Conservation (phyloP, 2,113 vertebrate species). For the Nothobranchius kuhntae region DNA sequence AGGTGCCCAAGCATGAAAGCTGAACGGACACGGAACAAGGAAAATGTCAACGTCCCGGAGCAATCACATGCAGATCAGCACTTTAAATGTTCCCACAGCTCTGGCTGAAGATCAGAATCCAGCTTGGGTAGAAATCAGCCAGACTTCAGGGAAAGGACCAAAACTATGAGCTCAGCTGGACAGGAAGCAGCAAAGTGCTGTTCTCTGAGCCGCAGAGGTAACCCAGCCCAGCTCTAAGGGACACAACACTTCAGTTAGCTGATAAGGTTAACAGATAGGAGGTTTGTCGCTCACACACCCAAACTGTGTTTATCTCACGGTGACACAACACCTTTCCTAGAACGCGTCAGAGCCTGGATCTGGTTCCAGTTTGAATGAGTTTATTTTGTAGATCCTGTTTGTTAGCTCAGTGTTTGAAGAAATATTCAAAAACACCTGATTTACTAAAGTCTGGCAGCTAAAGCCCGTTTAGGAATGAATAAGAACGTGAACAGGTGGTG, state of each 20-base stretch:
- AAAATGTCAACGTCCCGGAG: background rate
- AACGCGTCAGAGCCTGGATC: slow-evolving; percentile 2
- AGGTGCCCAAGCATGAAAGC: slow-evolving; percentile 13
- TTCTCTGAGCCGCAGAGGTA: background rate
- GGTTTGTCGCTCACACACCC: slow-evolving; percentile 11
- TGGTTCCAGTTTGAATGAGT: no score
- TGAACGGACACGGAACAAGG: background rate
- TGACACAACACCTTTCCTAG: slow-evolving; percentile 23
- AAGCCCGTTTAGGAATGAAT: background rate
- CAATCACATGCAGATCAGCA: background rate
- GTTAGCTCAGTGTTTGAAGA: no score
- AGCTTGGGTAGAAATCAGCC: no score
- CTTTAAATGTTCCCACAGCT: background rate
- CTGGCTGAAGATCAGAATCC: no score
- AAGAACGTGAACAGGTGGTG: background rate
- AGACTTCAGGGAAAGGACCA: no score
- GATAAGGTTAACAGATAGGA: slow-evolving; percentile 46
- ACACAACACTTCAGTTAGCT: slow-evolving; percentile 44
- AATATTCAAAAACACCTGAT: no score
- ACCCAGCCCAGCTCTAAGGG: background rate
- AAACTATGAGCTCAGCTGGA: background rate
- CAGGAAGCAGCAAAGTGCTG: background rate
- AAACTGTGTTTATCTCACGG: slow-evolving; percentile 48
- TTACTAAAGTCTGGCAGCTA: no score
- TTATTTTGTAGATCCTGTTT: no score